phyloP scores from a whole-genome alignment of 2,113 vertebrate genomes.

The Todiramphus chloris region DNA sequence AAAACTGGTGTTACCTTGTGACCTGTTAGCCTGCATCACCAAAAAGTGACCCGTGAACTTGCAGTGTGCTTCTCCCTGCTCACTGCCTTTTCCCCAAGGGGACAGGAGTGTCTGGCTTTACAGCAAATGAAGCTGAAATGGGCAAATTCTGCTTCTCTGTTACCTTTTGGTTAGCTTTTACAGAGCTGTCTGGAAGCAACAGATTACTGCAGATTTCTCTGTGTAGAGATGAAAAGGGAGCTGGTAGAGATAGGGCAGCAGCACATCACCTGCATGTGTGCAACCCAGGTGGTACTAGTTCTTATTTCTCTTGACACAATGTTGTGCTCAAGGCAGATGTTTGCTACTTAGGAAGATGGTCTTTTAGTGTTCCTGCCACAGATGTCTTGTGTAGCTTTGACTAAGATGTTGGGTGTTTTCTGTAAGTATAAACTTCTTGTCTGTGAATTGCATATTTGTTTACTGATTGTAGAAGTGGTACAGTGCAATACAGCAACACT shows the following conservation, averaged over 20 bases:
- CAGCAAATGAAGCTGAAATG: conserved; percentile 2
- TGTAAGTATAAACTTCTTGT: not conserved
- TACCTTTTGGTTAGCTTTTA: conserved; percentile 10
- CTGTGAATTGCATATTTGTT: not conserved
- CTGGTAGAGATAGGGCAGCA: not conserved
- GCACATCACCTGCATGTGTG: not conserved
- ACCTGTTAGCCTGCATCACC: not conserved
- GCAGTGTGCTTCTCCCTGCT: not conserved
- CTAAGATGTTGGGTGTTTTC: not conserved
- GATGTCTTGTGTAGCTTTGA: not conserved
- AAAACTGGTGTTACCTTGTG: not conserved
- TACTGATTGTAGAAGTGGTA: not conserved
- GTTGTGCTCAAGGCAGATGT: not conserved
- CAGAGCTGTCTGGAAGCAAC: not conserved
- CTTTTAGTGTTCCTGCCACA: not conserved
- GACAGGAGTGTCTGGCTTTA: not conserved
- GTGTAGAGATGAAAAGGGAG: not conserved
- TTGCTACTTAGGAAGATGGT: not conserved
- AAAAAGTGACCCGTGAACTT: conserved; percentile 10
- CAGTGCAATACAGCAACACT: not conserved
- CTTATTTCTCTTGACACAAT: conserved; percentile 1
- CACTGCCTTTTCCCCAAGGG: not conserved
- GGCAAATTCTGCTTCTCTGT: not conserved
- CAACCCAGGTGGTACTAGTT: not conserved
- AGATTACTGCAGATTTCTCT: conserved; percentile 12